Percentiles rank a stretch among this genome's conserved stretches.
phyloP scores from a whole-genome alignment of 2,797 vertebrate species.

The Cercopithecus neglectus region DNA sequence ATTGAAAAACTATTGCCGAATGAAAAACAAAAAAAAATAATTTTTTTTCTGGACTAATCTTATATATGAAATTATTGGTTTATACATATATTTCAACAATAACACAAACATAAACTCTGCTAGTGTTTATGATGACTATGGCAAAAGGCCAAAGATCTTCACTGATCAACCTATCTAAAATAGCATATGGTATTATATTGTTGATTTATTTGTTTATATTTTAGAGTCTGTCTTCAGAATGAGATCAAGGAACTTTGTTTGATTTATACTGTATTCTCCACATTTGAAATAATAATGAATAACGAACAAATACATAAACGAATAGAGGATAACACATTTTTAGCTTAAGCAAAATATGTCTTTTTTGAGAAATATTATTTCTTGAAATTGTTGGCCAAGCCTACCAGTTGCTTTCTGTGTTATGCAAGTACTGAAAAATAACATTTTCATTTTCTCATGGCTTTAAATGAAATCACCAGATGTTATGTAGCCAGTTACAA shows the following conservation, averaged over 20 bases:
- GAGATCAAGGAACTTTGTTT: background rate
- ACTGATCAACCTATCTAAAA: background rate
- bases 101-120: background rate
- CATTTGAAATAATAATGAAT: background rate
- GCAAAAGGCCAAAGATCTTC: background rate
- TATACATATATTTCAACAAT: background rate
- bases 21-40: background rate
- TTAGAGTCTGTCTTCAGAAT: background rate
- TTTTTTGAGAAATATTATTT: conserved; percentile 10
- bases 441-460: background rate
- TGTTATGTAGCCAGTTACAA: background rate
- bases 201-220: background rate
- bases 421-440: background rate
- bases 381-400: background rate
- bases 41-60: background rate
- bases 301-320: background rate
- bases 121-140: background rate
- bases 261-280: background rate
- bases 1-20: background rate
- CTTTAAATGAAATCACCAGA: conserved; percentile 7
- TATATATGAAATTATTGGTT: background rate
- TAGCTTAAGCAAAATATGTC: background rate
- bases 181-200: background rate
- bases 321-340: background rate
- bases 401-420: background rate